These are phyloP conservation scores for Cantharis lateralis DNA, from an alignment of 2,888 invertebrate species.

Conservation along the genomic window DNA sequence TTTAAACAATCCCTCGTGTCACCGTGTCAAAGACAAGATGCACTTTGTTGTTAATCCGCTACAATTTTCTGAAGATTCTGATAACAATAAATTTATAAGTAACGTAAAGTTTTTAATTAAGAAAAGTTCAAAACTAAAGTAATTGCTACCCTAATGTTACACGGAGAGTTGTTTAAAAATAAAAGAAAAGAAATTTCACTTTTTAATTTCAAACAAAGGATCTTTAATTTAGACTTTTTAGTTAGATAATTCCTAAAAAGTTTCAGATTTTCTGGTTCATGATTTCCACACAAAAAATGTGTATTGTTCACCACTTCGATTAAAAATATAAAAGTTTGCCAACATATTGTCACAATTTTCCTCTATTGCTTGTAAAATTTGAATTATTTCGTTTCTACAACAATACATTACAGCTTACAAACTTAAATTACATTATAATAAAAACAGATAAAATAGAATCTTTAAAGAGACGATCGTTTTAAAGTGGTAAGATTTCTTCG, in stretches of 20 bases:
- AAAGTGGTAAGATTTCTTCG: too few relatives aligned
- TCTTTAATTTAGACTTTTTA: background rate
- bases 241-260: background rate
- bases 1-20: conserved; percentile 10
- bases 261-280: background rate
- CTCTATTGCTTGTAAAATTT: background rate
- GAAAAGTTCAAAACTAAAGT: background rate
- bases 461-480: too few relatives aligned
- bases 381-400: background rate
- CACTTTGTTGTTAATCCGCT: conserved; percentile 7
- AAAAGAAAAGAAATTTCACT: background rate
- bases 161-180: background rate
- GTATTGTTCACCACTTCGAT: background rate
- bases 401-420: background rate
- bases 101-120: background rate
- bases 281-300: background rate
- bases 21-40: conserved; percentile 6
- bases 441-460: too few relatives aligned
- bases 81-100: conserved; percentile 1
- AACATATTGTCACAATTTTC: background rate
- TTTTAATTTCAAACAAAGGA: background rate
- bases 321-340: background rate
- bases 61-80: background rate
- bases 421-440: background rate
- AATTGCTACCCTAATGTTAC: background rate